Evolutionary conservation across 1,140 invertebrate species (phyloP).

Genomic region (Daktulosphaira vitifoliae): DNA sequence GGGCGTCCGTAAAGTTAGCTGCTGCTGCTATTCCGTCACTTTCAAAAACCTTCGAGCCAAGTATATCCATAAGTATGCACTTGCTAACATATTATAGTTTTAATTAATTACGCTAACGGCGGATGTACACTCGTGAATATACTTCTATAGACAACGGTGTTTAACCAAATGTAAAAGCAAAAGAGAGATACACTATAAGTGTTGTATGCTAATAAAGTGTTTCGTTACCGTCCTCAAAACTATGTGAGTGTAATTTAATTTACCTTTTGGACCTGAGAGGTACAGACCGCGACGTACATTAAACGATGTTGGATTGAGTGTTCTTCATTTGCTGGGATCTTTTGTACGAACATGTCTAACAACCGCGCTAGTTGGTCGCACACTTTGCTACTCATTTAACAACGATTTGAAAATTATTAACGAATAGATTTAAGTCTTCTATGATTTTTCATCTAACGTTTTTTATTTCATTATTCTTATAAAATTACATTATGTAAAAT

Average conservation of each 20-base stretch:
- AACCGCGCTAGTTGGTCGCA: too few relatives aligned
- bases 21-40: not conserved
- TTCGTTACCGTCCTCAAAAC: conserved; percentile 12
- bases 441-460: too few relatives aligned
- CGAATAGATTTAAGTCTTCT: too few relatives aligned
- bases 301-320: too few relatives aligned
- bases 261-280: not conserved
- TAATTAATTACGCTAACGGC: conserved; percentile 27
- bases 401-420: too few relatives aligned
- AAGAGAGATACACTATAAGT: too few relatives aligned
- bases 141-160: not conserved
- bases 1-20: not conserved
- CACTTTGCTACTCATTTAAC: too few relatives aligned
- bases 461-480: too few relatives aligned
- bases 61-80: not conserved
- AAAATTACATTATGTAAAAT: too few relatives aligned
- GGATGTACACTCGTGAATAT: not conserved
- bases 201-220: not conserved
- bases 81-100: not conserved
- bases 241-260: conserved; percentile 6
- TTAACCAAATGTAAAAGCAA: not conserved
- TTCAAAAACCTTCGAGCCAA: not conserved
- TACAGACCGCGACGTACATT: not conserved
- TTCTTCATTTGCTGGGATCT: too few relatives aligned
- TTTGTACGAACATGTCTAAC: too few relatives aligned